Evolutionary conservation across 1,140 invertebrate species (phyloP).

Genomic region (Zophobas atratus): DNA sequence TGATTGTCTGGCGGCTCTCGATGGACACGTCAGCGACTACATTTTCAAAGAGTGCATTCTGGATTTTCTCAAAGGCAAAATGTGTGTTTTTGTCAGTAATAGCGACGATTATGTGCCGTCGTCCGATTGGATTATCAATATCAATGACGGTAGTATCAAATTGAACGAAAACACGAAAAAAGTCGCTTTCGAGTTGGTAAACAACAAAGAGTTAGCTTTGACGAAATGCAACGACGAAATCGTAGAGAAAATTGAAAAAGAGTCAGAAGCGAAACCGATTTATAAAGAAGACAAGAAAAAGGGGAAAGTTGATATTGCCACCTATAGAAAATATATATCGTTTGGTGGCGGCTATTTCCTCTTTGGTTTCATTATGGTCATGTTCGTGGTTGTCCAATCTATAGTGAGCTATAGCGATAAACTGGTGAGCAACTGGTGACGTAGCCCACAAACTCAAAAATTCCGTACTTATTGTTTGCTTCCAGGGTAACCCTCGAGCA

Average conservation of each 20-base stretch:
- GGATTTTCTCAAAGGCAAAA: slow-evolving; percentile 79
- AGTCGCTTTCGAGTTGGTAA: slow-evolving; percentile 19
- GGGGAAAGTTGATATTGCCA: slow-evolving; percentile 44
- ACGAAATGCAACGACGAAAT: slow-evolving; percentile 1
- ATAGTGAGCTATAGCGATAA: slow-evolving; percentile 47
- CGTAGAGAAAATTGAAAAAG: slow-evolving; percentile 44
- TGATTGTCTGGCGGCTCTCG: slow-evolving; percentile 87
- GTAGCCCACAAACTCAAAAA: background rate
- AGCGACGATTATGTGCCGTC: slow-evolving; percentile 88
- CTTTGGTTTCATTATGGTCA: slow-evolving; percentile 28
- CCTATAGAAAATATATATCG: slow-evolving; percentile 46
- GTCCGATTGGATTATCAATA: slow-evolving; percentile 78
- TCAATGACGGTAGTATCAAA: slow-evolving; percentile 72
- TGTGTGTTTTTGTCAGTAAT: slow-evolving; percentile 88
- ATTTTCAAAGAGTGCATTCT: slow-evolving; percentile 81
- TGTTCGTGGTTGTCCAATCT: slow-evolving; percentile 42
- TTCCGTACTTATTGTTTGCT: background rate
- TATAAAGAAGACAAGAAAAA: slow-evolving; percentile 43
- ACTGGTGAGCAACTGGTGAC: slow-evolving; percentile 52
- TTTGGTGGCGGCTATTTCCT: slow-evolving; percentile 49
- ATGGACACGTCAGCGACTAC: slow-evolving; percentile 79
- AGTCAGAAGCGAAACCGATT: background rate
- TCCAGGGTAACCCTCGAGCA: slow-evolving; percentile 35
- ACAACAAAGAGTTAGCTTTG: slow-evolving; percentile 3
- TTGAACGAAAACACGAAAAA: slow-evolving; percentile 3